Evolutionary conservation across 2,113 vertebrate species (phyloP).

Genomic region (Sprattus sprattus): DNA sequence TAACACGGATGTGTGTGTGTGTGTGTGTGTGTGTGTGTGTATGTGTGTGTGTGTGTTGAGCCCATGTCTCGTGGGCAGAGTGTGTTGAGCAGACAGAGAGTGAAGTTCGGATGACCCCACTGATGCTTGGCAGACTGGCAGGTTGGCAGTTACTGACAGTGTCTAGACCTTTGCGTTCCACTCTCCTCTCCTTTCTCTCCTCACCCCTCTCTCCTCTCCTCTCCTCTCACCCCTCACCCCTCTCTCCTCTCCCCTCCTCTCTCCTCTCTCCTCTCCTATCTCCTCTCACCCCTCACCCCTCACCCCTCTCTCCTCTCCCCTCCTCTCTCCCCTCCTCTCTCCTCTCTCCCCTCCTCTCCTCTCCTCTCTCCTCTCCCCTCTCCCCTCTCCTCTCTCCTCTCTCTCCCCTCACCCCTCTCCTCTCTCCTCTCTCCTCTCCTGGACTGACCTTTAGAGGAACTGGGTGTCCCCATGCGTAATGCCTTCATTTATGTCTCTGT

Average conservation of each 20-base stretch:
- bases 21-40: neutral
- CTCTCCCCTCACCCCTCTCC: too few relatives aligned
- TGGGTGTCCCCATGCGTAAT: slow-evolving; percentile 67
- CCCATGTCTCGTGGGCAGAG: too few relatives aligned
- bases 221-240: neutral
- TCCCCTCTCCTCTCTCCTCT: too few relatives aligned
- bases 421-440: too few relatives aligned
- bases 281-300: slow-evolving; percentile 25
- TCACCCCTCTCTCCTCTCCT: slow-evolving; percentile 48
- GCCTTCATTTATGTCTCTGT: slow-evolving; percentile 74
- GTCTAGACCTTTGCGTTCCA: slow-evolving; percentile 56
- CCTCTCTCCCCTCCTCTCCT: too few relatives aligned
- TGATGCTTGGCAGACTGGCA: slow-evolving; percentile 54
- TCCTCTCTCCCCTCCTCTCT: slow-evolving; percentile 48
- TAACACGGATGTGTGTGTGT: too few relatives aligned
- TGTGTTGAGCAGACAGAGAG: too few relatives aligned
- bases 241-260: too few relatives aligned
- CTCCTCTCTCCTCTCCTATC: slow-evolving; percentile 40
- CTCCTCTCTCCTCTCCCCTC: too few relatives aligned
- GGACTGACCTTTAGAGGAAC: slow-evolving; percentile 47
- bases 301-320: neutral
- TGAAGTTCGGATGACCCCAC: slow-evolving; percentile 13
- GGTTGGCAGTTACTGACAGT: slow-evolving; percentile 63
- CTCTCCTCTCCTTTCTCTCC: slow-evolving; percentile 35
- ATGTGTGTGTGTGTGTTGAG: slow-evolving; percentile 45